Base-by-base conservation (phyloP, 2,113 vertebrate genomes). In the Odontophorus gujanensis region DNA sequence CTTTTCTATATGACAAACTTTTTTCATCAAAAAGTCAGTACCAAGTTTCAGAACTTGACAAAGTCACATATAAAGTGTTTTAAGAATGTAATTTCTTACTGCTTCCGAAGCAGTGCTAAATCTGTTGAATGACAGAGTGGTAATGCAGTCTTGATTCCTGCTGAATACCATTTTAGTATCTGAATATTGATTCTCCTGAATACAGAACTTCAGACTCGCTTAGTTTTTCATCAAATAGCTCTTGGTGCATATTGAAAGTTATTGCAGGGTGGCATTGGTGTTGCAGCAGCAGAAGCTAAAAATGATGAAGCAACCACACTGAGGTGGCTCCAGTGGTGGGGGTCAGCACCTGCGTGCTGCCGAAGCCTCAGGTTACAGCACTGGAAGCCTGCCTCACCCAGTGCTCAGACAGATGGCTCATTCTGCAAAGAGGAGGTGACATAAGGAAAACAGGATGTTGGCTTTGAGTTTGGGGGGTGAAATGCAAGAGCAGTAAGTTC, bases 261-360 rank as follows among this genome's bases (percentile, higher is more conserved):
- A 42, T 26, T 62, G 53, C 2, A 38, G 69, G 36, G 10, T 47
- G 34, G 3, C 8, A 6, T 30, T 9, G 36, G 11, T 7, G 3
- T 2, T 66, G 28, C 20, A 51, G 53, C 47, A 22, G 16, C 7
- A 38, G 24, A 21, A 40, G 17, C 21, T 82, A 58, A 43, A 59
- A 85, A 43, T 71, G 13, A 30, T n/a, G 36, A 53, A n/a, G 30
- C 1, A 1, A 4, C 9, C 38, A 0, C 6, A 1, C 11, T 36
- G 28, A 21, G 28, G 21, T 66, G 69, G 74, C 28, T 81, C 1
- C 1, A 0, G 0, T 15, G 17, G 17, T 13, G 63, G 8, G 7
- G 26, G 19, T 43, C 30, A 75, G n/a, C 20, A 17, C 59, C 38
- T 34, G 15, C 7, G 0, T 57, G 0, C 71, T 61, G 74, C 53